A percentile compares a stretch with the other conserved stretches of the same genome.
These are phyloP conservation scores for Acrocephalus kingi DNA, from an alignment of 2,113 vertebrate species.

Conservation along the genomic window DNA sequence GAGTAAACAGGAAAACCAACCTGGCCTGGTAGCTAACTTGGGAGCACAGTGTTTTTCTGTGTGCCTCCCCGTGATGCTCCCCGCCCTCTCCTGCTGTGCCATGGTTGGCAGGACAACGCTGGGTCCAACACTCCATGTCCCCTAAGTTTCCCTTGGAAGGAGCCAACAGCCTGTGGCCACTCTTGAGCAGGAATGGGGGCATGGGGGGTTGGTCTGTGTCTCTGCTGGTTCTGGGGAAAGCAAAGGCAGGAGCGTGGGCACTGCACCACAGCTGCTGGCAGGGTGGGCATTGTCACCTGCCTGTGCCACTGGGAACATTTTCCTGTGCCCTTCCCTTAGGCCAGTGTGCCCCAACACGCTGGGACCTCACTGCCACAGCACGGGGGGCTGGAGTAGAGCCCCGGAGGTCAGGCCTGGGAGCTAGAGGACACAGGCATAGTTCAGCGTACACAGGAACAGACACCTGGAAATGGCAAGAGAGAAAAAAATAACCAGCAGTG, in stretches of 20 bases:
- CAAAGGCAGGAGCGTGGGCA: fast-evolving
- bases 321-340: neutral
- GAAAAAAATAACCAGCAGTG: neutral
- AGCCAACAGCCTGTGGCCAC: fast-evolving
- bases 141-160: neutral
- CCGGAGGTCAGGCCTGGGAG: neutral
- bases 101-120: fast-evolving
- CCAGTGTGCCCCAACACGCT: neutral
- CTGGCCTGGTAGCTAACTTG: slow-evolving; percentile 21
- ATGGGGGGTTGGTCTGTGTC: fast-evolving
- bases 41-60: neutral
- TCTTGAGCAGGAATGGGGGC: fast-evolving
- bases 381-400: fast-evolving
- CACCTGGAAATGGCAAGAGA: neutral
- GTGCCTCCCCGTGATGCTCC: neutral
- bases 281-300: neutral
- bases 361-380: neutral
- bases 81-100: fast-evolving
- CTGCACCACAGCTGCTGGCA: fast-evolving
- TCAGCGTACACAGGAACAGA: neutral
- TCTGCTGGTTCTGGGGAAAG: neutral
- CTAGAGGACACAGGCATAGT: fast-evolving
- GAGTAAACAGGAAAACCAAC: slow-evolving; percentile 65
- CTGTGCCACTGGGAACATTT: neutral
- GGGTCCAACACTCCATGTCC: fast-evolving